Percentiles rank a stretch among this genome's conserved stretches.
Conservation (phyloP, 2,888 invertebrate species). For the Anorthoa munda region DNA sequence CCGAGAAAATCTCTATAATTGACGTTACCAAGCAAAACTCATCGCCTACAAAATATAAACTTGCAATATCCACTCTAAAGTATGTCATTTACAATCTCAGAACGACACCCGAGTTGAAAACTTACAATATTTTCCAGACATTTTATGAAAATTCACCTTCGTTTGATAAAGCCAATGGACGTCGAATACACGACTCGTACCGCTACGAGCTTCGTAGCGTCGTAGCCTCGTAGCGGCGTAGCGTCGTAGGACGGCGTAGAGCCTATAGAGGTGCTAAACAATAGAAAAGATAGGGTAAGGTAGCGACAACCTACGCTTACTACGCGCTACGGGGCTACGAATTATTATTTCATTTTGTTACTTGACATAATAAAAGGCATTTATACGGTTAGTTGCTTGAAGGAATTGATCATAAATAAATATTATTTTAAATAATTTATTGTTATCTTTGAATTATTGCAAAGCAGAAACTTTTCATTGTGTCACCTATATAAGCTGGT, state of each 20-base stretch:
- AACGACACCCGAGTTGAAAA: slow-evolving; percentile 29
- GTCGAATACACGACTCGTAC: slow-evolving; percentile 56
- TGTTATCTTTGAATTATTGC: background rate
- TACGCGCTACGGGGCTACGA: slow-evolving; percentile 56
- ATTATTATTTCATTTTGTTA: slow-evolving; percentile 53
- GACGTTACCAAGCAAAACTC: slow-evolving; percentile 1
- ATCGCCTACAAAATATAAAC: background rate
- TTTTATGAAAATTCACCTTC: slow-evolving; percentile 37
- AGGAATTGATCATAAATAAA: background rate
- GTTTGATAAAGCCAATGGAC: slow-evolving; percentile 44
- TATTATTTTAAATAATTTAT: background rate
- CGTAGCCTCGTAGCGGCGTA: slow-evolving; percentile 52
- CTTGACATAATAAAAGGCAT: slow-evolving; percentile 38
- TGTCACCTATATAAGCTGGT: background rate
- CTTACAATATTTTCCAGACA: slow-evolving; percentile 25
- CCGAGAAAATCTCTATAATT: background rate
- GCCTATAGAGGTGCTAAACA: slow-evolving; percentile 59
- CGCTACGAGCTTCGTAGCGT: slow-evolving; percentile 55
- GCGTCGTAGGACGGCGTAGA: slow-evolving; percentile 52
- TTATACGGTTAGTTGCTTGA: slow-evolving; percentile 19
- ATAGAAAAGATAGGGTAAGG: too few species aligned
- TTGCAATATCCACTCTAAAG: background rate
- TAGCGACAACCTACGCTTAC: slow-evolving; percentile 56
- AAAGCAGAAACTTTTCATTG: background rate
- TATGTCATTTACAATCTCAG: slow-evolving; percentile 21